A percentile compares a stretch with the other conserved stretches of the same genome.
Evolutionary conservation across 2,113 vertebrate genomes (phyloP).

Genomic region (Chrysemys picta): DNA sequence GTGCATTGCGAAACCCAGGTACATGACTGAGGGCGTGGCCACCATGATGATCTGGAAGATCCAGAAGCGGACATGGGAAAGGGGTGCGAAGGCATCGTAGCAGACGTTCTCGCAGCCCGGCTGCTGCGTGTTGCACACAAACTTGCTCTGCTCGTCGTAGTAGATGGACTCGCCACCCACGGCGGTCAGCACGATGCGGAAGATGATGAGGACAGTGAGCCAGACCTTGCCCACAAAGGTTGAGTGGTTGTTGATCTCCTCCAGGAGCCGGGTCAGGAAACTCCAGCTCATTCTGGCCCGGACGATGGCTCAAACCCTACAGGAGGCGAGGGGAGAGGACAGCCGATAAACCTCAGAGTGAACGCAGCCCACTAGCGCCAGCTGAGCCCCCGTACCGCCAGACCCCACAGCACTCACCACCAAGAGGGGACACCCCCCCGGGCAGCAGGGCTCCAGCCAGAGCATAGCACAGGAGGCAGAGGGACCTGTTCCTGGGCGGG

Average conservation of each 20-base stretch:
- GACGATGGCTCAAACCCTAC: slow-evolving; percentile 35
- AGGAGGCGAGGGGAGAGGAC: background rate
- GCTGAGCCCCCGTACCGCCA: background rate
- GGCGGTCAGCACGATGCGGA: slow-evolving; percentile 90
- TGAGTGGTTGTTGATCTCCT: slow-evolving; percentile 94
- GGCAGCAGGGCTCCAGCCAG: background rate
- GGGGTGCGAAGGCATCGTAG: slow-evolving; percentile 87
- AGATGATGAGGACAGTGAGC: slow-evolving; percentile 88
- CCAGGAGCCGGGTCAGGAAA: slow-evolving; percentile 89
- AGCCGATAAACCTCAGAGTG: background rate
- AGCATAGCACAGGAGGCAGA: too few relatives aligned
- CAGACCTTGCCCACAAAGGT: slow-evolving; percentile 93
- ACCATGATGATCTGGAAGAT: slow-evolving; percentile 92
- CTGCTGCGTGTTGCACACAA: slow-evolving; percentile 90
- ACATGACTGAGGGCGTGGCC: slow-evolving; percentile 87
- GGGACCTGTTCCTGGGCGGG: too few relatives aligned
- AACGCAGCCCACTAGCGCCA: rapidly evolving
- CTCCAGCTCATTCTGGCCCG: slow-evolving; percentile 90
- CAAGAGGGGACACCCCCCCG: background rate
- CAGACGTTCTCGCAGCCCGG: slow-evolving; percentile 92
- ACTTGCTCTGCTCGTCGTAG: slow-evolving; percentile 92
- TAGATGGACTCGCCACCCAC: slow-evolving; percentile 93
- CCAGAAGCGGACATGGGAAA: slow-evolving; percentile 91
- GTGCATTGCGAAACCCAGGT: slow-evolving; percentile 91
- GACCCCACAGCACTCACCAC: background rate